phyloP scores from a whole-genome alignment of 2,888 invertebrate genomes.

The Leucozona laternaria region DNA sequence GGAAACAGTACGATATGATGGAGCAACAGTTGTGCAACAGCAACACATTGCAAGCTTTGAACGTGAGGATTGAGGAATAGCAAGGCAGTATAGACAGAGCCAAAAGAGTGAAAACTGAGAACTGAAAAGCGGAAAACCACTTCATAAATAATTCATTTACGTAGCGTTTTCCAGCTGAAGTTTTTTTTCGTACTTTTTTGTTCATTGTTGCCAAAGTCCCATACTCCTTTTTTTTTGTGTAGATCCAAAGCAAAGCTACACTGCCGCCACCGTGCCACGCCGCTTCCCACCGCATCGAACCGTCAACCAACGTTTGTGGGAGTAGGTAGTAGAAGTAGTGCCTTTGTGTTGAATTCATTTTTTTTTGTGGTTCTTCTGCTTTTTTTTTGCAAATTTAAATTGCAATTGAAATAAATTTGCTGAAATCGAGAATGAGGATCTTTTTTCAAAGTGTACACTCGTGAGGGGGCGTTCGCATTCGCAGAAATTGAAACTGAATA shows the following conservation, averaged over 20 bases:
- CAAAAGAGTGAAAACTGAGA: constrained; percentile 69
- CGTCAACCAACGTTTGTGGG: constrained; percentile 50
- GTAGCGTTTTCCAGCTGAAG: constrained; percentile 75
- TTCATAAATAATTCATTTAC: constrained; percentile 84
- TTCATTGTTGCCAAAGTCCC: constrained; percentile 32
- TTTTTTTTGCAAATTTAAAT: constrained; percentile 71
- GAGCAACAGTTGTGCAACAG: constrained; percentile 71
- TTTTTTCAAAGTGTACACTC: constrained; percentile 74
- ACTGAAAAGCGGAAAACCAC: constrained; percentile 79
- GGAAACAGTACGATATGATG: constrained; percentile 14
- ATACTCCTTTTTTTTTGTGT: neutral
- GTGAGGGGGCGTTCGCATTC: constrained; percentile 66
- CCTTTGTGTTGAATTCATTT: constrained; percentile 58
- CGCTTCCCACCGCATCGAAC: neutral
- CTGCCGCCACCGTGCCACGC: neutral
- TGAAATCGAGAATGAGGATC: constrained; percentile 76
- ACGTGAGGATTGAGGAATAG: constrained; percentile 41
- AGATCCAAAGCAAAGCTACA: constrained; percentile 20
- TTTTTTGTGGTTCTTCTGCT: constrained; percentile 46
- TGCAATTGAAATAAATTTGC: constrained; percentile 76
- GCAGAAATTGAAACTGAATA: constrained; percentile 30
- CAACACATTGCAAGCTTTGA: constrained; percentile 67
- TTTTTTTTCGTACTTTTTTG: constrained; percentile 59
- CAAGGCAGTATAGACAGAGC: constrained; percentile 22
- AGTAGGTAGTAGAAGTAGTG: constrained; percentile 34